Evolutionary conservation across 2,113 vertebrate genomes (phyloP), one percentile per base, ranked within the genome.

Genomic region (Anguilla japonica): DNA sequence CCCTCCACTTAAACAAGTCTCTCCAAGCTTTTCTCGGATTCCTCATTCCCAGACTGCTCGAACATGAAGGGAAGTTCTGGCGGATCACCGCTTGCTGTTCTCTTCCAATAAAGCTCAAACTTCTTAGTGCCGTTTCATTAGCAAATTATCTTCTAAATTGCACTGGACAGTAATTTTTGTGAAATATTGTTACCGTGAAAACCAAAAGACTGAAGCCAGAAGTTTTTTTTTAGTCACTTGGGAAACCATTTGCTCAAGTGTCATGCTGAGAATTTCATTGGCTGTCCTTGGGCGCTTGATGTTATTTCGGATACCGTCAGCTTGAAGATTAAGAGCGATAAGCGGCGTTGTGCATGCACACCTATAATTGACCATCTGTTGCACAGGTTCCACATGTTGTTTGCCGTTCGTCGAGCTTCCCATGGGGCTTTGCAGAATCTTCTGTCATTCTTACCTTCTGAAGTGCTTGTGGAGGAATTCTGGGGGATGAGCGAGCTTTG

Each of bases 351-450:
- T 83, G 81, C 13, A 53, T 22, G 79, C 53, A 40, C 56, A 41
- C 34, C 75, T 57, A 39, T 86, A 80, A 86, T 82, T 81, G 79
- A 86, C 79, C 79, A 81, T 18, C 80, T 81, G 85, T 67, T 86
- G 85, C 79, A n/a, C 46, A 86, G 26, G 79, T 43, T 41, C 6
- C 34, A 53, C 20, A 41, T 57, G 63, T 41, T 43, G 46, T 18
- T 41, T 2, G 46, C 5, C 22, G 13, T 41, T 53, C 50, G 57
- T 9, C 8, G 83, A 26, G 57, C 18, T 20, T 57, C 20, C 39
- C 20, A 43, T 34, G 80, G 40, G 80, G 18, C 29, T 81, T 81
- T 41, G 18, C 71, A 34, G 71, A 34, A 75, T 29, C 71, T 81
- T 81, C 20, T 46, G 41, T 81, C 5, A 46, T 41, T 20, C n/a